Evolutionary conservation across 2,888 invertebrate genomes (phyloP), one percentile per base, ranked within the genome.

Genomic region (Venusia cambrica): DNA sequence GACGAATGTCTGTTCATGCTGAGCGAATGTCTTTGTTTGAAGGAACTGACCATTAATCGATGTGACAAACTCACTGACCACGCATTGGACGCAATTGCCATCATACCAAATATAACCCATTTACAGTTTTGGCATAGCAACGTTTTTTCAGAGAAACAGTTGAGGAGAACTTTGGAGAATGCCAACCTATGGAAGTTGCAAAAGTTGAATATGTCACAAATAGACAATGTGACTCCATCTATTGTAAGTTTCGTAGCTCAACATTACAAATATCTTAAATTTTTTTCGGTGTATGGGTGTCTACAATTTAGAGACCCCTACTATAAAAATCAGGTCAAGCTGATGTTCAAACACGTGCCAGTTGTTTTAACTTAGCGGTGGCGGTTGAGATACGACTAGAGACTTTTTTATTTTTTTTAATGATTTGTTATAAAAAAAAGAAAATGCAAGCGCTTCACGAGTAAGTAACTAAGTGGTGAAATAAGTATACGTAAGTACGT

Each of bases 111-210:
- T 7, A 50, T 85, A 39, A 54, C 70, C 38, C 70, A 73, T 45
- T 60, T 88, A 44, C 79, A 78, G 45, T 60, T 88, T 40, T 88
- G 87, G 87, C 85, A 87, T 49, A 88, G 85, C 51, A 41, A 35
- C 1, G 65, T 61, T 27, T 87, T 88, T 48, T 64, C 76, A 9
- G 80, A 85, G 57, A 46, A 33, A 2, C 68, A 54, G 39, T 57
- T 88, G 18, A 45, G 72, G 2, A 62, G 52, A 41, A 73, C 75
- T 18, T 58, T 88, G 12, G 57, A 65, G n/a, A 65, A 69, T 45
- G 58, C 68, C 1, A 60, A 55, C 38, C 56, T 84, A 28, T 43
- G 64, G 6, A 71, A 58, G 39, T 44, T 88, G 28, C 58, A 66
- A 40, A 77, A 76, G 38, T 62, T 88, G 37, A 87, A 87, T 51